Evolutionary conservation across 2,888 invertebrate genomes (phyloP).

Genomic region (Trichacis sp.): DNA sequence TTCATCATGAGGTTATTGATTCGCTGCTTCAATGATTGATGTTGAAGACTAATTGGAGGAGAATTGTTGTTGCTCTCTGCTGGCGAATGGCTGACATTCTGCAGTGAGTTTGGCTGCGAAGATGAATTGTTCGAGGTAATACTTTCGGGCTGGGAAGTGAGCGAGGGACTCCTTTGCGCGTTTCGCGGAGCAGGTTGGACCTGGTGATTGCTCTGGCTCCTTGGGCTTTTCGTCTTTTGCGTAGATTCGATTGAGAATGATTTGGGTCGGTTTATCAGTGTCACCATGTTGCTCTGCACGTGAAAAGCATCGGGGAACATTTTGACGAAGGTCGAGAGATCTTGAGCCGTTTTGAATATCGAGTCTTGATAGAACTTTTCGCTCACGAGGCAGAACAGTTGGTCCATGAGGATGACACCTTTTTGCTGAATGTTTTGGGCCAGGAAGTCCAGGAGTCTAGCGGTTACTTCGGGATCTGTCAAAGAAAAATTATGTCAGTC

Average conservation of each 20-base stretch:
- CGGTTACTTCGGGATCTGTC: conserved; percentile 86
- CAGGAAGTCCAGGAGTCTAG: conserved; percentile 84
- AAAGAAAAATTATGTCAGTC: conserved; percentile 50
- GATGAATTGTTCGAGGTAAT: conserved; percentile 44
- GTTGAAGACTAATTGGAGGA: conserved; percentile 61
- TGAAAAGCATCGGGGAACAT: conserved; percentile 95
- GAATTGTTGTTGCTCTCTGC: conserved; percentile 57
- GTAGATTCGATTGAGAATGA: conserved; percentile 28
- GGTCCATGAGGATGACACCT: conserved; percentile 87
- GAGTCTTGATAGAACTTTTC: conserved; percentile 84
- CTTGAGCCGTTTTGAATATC: conserved; percentile 91
- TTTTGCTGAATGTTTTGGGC: conserved; percentile 85
- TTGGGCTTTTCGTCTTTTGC: conserved; percentile 18
- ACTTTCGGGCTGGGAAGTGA: conserved; percentile 42
- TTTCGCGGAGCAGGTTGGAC: conserved; percentile 8
- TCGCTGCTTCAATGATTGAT: conserved; percentile 86
- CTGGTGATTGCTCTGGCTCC: conserved; percentile 36
- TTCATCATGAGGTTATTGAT: conserved; percentile 90
- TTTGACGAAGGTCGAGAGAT: conserved; percentile 89
- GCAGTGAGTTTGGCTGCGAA: conserved; percentile 50
- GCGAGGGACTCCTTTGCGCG: conserved; percentile 8
- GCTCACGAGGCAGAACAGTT: conserved; percentile 85
- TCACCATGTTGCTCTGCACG: conserved; percentile 92
- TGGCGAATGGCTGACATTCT: conserved; percentile 46
- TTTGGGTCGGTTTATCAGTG: conserved; percentile 83